Percentiles rank a stretch among this genome's conserved stretches.
phyloP scores from a whole-genome alignment of 2,113 vertebrate species.

The Eupsittula cactorum region DNA sequence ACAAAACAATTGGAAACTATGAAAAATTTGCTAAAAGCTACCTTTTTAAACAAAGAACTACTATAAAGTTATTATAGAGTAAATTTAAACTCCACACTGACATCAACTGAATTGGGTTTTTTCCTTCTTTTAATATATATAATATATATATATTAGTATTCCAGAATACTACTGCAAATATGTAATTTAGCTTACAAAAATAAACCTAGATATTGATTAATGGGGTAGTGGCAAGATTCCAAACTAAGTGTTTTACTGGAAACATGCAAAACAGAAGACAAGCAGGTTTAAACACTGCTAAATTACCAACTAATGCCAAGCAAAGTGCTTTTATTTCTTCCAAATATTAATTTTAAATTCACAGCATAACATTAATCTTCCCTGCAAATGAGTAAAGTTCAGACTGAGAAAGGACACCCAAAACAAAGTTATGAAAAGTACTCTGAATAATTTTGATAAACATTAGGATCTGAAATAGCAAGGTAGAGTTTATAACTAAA shows the following conservation, averaged over 20 bases:
- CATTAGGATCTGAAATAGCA: constrained; percentile 67
- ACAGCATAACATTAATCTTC: constrained; percentile 46
- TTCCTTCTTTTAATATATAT: neutral
- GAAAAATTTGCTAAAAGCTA: constrained; percentile 27
- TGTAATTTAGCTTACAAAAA: constrained; percentile 18
- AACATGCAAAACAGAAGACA: constrained; percentile 59
- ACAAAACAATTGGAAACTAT: neutral
- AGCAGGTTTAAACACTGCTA: constrained; percentile 47
- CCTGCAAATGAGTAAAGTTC: constrained; percentile 64
- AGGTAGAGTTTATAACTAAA: constrained; percentile 73
- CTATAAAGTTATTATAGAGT: constrained; percentile 31
- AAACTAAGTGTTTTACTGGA: constrained; percentile 61
- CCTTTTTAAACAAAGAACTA: constrained; percentile 44
- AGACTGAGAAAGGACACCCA: constrained; percentile 51
- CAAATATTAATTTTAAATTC: constrained; percentile 53
- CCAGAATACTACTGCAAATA: neutral
- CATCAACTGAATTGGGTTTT: neutral
- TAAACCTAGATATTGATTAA: neutral
- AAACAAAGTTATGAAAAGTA: constrained; percentile 72
- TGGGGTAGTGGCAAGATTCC: constrained; percentile 49
- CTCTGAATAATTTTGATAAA: constrained; percentile 71
- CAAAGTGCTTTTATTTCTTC: constrained; percentile 52
- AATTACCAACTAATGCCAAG: constrained; percentile 52
- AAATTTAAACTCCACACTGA: neutral
- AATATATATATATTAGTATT: neutral